phyloP scores from a whole-genome alignment of 2,113 vertebrate species.

The Calypte anna region DNA sequence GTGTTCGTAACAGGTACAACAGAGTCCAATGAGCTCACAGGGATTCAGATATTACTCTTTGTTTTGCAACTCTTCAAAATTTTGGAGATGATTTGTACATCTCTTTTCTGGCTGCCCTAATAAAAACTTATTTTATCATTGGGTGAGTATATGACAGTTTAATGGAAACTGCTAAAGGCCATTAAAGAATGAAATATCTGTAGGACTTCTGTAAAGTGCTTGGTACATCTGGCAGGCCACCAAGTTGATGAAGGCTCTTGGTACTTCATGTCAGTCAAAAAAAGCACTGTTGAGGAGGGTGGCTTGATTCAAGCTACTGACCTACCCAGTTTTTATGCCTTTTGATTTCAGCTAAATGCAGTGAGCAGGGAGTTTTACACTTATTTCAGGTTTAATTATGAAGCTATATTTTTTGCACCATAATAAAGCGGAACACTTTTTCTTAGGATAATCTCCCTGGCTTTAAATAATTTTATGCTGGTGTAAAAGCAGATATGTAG shows the following conservation, averaged over 20 bases:
- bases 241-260: conserved; percentile 39
- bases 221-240: conserved; percentile 17
- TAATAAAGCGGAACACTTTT: neutral
- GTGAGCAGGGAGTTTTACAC: neutral
- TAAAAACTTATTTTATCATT: conserved; percentile 13
- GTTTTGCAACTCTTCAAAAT: neutral
- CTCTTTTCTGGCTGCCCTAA: neutral
- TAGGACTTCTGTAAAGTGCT: conserved; percentile 24
- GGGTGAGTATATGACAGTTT: neutral
- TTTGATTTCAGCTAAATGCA: conserved; percentile 28
- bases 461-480: neutral
- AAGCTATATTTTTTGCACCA: neutral
- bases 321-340: conserved; percentile 30
- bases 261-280: conserved; percentile 23
- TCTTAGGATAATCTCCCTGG: neutral
- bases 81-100: neutral
- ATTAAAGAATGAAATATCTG: conserved; percentile 1
- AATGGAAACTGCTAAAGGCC: neutral
- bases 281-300: neutral
- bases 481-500: neutral
- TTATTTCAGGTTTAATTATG: conserved; percentile 42
- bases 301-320: conserved; percentile 23
- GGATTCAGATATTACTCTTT: neutral
- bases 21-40: neutral
- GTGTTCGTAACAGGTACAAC: neutral